A percentile compares a stretch with the other conserved stretches of the same genome.
Conservation (phyloP, 2,888 invertebrate genomes). For the Acleris laterana region DNA sequence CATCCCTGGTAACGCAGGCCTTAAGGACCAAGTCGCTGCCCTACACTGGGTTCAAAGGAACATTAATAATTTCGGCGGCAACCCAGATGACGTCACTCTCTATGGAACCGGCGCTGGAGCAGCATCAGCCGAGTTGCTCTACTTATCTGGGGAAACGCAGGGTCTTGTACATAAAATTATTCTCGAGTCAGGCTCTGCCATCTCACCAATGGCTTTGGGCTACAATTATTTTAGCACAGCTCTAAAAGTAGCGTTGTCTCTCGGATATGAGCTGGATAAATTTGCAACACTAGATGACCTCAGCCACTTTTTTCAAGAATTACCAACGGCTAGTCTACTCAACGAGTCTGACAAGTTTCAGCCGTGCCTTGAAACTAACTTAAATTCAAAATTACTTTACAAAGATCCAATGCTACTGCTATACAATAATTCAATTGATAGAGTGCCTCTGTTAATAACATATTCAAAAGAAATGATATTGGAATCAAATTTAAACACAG, state of each 20-base stretch:
- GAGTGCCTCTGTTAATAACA: slow-evolving; percentile 62
- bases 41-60: slow-evolving; percentile 75
- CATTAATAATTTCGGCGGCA: slow-evolving; percentile 70
- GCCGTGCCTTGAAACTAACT: slow-evolving; percentile 63
- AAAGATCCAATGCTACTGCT: slow-evolving; percentile 60
- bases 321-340: slow-evolving; percentile 46
- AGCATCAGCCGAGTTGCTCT: slow-evolving; percentile 61
- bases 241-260: slow-evolving; percentile 63
- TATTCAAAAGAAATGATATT: slow-evolving; percentile 51
- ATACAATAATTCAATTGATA: slow-evolving; percentile 51
- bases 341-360: slow-evolving; percentile 53
- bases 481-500: slow-evolving; percentile 47
- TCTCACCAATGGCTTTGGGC: slow-evolving; percentile 61
- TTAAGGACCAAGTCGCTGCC: slow-evolving; percentile 75
- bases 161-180: slow-evolving; percentile 68
- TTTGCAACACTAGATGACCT: slow-evolving; percentile 47
- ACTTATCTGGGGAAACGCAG: slow-evolving; percentile 59
- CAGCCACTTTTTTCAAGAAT: slow-evolving; percentile 53
- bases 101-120: slow-evolving; percentile 73
- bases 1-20: slow-evolving; percentile 70
- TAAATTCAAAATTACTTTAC: slow-evolving; percentile 49
- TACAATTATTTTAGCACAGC: slow-evolving; percentile 60
- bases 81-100: slow-evolving; percentile 64
- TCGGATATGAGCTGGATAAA: slow-evolving; percentile 65
- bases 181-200: slow-evolving; percentile 68